Evolutionary conservation across 2,888 invertebrate species (phyloP), one percentile per base, ranked within the genome.

Genomic region (Cryptocephalus primarius): DNA sequence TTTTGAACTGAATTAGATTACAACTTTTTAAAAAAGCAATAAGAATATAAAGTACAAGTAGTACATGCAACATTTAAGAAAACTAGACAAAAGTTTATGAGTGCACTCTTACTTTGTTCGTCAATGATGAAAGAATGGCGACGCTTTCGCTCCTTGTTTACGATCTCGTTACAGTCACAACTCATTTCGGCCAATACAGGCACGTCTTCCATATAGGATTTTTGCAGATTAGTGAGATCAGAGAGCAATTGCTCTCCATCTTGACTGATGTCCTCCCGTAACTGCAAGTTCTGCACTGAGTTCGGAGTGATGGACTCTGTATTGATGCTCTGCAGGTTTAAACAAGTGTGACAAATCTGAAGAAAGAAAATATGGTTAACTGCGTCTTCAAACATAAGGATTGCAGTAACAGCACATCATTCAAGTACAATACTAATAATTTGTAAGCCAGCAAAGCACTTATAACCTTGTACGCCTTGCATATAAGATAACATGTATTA

Each of bases 191-290:
- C 55, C 40, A 57, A 51, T 41, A 57, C 51, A 32, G 57, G 60
- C 54, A 60, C 48, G 53, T 53, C 60, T 41, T 60, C 65, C 61
- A 72, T 69, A 65, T 74, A 74, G 51, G 67, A 67, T 56, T 73
- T 72, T 62, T 75, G 77, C 60, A 77, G 71, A 12, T 53, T 52
- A 57, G 72, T 75, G 54, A 80, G 71, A 63, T 79, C 79, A 33
- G 75, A 72, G 58, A 80, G 68, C 62, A 80, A 67, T 69, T 79
- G 77, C 63, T 79, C 80, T 64, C 79, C 79, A 60, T 80, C 80
- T 60, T 75, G 74, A 53, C 72, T 69, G 55, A 74, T 65, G 62
- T 78, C 79, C 57, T 76, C 76, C 34, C 71, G 64, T 39, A 72
- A 65, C 43, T 61, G 56, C 10, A 50, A 57, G 34, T 59, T 60